Percentiles rank a stretch among this genome's conserved stretches.
Evolutionary conservation across 2,113 vertebrate genomes (phyloP).

Genomic region (Mus spicilegus): DNA sequence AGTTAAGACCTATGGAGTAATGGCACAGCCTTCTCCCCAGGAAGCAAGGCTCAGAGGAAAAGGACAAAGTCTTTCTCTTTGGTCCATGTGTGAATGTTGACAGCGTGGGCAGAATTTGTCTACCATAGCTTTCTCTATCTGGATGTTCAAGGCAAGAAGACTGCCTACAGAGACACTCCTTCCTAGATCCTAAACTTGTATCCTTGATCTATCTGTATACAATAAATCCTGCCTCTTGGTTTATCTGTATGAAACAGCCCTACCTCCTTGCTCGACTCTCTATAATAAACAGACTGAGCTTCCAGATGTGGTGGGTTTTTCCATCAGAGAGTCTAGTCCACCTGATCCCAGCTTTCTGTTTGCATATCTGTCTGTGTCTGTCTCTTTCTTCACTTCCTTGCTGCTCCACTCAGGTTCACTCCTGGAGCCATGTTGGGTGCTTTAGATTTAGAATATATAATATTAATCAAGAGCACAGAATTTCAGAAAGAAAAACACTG

Average conservation of each 20-base stretch:
- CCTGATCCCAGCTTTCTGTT: background rate
- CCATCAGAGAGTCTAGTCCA: background rate
- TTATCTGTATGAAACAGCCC: background rate
- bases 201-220: background rate
- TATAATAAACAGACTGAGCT: background rate
- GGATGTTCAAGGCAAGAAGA: background rate
- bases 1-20: background rate
- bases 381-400: no score
- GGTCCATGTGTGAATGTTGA: background rate
- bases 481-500: background rate
- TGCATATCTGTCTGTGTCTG: background rate
- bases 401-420: background rate
- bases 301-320: background rate
- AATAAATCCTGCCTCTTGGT: background rate
- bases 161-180: background rate
- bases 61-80: background rate
- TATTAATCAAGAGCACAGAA: background rate
- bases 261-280: background rate
- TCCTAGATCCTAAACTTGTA: background rate
- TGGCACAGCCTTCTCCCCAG: background rate
- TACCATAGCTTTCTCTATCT: background rate
- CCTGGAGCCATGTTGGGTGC: background rate
- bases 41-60: background rate
- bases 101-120: background rate
- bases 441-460: background rate